phyloP scores from a whole-genome alignment of 2,888 invertebrate species.

The Diarsia brunnea region DNA sequence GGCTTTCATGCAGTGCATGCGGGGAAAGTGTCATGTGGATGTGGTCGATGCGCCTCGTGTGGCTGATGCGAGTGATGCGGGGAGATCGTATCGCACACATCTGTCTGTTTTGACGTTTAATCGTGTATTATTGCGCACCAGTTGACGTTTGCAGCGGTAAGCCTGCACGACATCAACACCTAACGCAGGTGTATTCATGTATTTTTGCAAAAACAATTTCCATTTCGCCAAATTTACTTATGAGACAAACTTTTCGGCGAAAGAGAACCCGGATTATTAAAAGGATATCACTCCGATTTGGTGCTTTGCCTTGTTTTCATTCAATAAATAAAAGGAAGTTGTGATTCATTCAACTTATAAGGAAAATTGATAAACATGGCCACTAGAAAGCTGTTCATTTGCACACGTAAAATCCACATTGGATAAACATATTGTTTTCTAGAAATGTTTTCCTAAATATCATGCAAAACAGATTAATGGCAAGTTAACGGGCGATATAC shows the following conservation, averaged over 20 bases:
- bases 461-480: conserved; percentile 1
- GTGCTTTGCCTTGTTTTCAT: background rate
- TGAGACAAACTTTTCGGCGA: background rate
- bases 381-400: conserved; percentile 7
- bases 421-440: conserved; percentile 18
- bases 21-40: conserved; percentile 73
- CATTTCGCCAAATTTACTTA: conserved; percentile 3
- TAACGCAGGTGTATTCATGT: background rate
- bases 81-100: conserved; percentile 69
- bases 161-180: conserved; percentile 21
- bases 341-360: conserved; percentile 1
- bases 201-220: conserved; percentile 26
- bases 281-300: background rate
- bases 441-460: conserved; percentile 1
- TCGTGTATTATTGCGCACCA: conserved; percentile 46
- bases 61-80: conserved; percentile 42
- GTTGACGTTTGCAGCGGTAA: conserved; percentile 33
- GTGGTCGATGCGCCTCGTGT: conserved; percentile 63
- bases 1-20: conserved; percentile 67
- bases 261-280: background rate
- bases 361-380: conserved; percentile 6
- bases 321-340: background rate
- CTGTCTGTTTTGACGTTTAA: conserved; percentile 47
- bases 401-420: conserved; percentile 18
- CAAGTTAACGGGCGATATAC: background rate